These are phyloP conservation scores for Hypena proboscidalis DNA, from an alignment of 2,888 invertebrate genomes.

Conservation along the genomic window DNA sequence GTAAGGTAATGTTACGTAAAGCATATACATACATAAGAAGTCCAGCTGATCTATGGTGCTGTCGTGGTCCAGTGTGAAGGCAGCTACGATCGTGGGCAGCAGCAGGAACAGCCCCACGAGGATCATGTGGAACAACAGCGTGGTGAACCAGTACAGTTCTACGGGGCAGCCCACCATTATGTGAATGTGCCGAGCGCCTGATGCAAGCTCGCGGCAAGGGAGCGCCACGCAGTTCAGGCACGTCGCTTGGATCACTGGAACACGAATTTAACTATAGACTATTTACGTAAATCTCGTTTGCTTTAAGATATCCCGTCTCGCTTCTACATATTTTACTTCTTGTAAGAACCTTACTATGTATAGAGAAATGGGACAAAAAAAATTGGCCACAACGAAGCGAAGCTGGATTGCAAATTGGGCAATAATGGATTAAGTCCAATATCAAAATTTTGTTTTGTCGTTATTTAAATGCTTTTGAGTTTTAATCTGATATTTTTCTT, in stretches of 20 bases:
- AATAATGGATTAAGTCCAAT: too few species aligned
- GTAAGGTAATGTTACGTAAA: too few species aligned
- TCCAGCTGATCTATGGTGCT: constrained; percentile 47
- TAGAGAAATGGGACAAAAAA: constrained; percentile 3
- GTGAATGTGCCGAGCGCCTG: constrained; percentile 88
- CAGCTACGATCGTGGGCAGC: constrained; percentile 43
- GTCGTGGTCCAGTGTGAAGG: constrained; percentile 47
- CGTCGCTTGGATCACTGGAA: constrained; percentile 68
- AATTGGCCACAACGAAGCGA: too few species aligned
- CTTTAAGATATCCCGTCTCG: too few species aligned
- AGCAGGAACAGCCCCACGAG: constrained; percentile 51
- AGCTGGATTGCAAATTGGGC: too few species aligned
- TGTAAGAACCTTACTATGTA: too few species aligned
- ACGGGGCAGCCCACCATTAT: constrained; percentile 87
- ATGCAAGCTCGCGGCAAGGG: constrained; percentile 86
- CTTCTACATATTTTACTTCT: too few species aligned
- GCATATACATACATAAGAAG: constrained; percentile 55
- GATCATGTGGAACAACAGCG: constrained; percentile 83
- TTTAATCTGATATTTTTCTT: too few species aligned
- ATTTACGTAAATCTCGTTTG: too few species aligned
- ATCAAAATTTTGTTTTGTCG: too few species aligned
- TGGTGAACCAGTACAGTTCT: constrained; percentile 86
- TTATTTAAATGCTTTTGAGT: too few species aligned
- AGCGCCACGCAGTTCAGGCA: constrained; percentile 83
- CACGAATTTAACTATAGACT: too few species aligned